A percentile compares a stretch with the other conserved stretches of the same genome.
Conservation (phyloP, 2,797 vertebrate species). For the Pristis pectinata region DNA sequence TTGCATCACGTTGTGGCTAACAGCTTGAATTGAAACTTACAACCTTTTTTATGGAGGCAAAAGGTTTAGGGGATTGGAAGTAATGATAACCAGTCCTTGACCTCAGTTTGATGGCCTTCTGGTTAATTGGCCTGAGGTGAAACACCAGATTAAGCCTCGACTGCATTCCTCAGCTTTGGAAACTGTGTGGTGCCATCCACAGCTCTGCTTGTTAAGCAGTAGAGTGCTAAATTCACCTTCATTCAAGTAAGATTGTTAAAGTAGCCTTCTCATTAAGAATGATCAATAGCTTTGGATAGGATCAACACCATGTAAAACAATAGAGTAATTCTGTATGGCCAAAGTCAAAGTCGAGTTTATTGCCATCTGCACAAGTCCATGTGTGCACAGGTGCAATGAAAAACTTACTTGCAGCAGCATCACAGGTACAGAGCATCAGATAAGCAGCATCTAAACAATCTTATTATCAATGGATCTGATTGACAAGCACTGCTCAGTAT, state of each 20-base stretch:
- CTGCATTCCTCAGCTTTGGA: constrained; percentile 11
- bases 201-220: neutral
- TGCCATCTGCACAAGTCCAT: too few relatives aligned
- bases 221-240: neutral
- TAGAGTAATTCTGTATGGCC: neutral
- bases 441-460: too few relatives aligned
- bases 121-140: neutral
- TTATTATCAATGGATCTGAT: neutral
- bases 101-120: neutral
- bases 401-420: too few relatives aligned
- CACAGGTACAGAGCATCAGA: too few relatives aligned
- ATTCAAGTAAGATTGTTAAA: neutral
- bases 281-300: neutral
- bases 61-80: neutral
- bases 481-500: too few relatives aligned
- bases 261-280: neutral
- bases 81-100: neutral
- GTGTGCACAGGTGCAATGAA: too few relatives aligned
- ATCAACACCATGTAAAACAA: neutral
- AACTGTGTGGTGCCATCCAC: neutral
- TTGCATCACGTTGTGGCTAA: neutral
- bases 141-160: neutral
- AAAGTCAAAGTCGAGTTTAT: too few relatives aligned
- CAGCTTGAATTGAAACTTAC: neutral
- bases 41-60: too few relatives aligned